Conservation (phyloP, 2,113 vertebrate genomes). For the Eulacestoma nigropectus region DNA sequence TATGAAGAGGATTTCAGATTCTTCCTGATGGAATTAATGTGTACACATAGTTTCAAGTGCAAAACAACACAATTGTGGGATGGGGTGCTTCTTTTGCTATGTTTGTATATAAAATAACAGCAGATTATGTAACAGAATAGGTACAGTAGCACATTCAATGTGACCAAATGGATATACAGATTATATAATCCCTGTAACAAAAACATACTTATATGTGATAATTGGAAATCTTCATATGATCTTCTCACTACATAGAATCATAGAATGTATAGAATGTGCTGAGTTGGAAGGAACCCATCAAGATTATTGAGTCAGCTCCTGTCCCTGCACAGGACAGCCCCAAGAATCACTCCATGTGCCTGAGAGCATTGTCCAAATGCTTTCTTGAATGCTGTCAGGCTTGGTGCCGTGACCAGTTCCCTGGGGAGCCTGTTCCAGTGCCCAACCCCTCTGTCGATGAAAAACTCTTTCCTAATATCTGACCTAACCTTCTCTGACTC, state of each 20-base stretch:
- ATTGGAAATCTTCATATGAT: neutral
- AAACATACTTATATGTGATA: neutral
- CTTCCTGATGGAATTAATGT: neutral
- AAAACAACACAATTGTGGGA: rapidly evolving
- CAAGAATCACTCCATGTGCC: neutral
- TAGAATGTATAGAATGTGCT: neutral
- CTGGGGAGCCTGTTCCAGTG: neutral
- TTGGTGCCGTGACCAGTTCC: neutral
- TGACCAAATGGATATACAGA: neutral
- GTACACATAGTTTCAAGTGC: neutral
- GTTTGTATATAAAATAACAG: neutral
- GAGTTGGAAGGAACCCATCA: neutral
- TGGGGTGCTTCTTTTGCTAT: neutral
- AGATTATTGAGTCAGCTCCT: neutral
- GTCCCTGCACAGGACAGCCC: neutral
- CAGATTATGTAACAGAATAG: neutral
- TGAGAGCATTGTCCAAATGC: neutral
- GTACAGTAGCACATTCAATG: neutral
- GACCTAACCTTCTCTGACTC: neutral
- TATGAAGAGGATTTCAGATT: neutral
- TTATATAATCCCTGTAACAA: neutral
- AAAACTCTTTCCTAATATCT: neutral
- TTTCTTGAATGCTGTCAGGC: neutral
- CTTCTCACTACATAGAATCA: neutral
- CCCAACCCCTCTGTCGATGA: neutral